Evolutionary conservation across 2,888 invertebrate genomes (phyloP).

Genomic region (Octodonta nipae): DNA sequence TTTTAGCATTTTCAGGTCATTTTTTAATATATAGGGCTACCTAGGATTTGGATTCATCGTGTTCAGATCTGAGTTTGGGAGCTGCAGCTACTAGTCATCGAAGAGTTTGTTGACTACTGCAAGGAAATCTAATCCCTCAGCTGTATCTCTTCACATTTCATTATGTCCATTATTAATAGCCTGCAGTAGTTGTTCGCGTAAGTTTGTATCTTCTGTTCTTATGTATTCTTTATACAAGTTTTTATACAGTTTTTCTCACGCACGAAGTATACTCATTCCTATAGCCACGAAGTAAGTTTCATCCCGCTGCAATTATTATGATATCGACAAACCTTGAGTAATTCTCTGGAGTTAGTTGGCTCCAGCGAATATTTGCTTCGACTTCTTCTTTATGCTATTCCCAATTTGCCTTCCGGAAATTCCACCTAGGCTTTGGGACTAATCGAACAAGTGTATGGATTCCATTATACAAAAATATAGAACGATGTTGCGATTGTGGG

Average conservation of each 20-base stretch:
- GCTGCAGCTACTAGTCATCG: neutral
- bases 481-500: too few species aligned
- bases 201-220: too few species aligned
- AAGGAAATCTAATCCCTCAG: slow-evolving; percentile 1
- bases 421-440: slow-evolving; percentile 1
- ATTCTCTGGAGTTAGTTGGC: slow-evolving; percentile 1
- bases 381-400: too few species aligned
- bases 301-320: neutral
- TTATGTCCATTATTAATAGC: too few species aligned
- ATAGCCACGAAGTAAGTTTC: neutral
- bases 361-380: slow-evolving; percentile 1
- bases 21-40: too few species aligned
- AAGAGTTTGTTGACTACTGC: slow-evolving; percentile 1
- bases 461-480: neutral
- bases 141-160: too few species aligned
- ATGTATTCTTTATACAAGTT: too few species aligned
- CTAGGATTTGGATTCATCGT: too few species aligned
- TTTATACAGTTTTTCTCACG: slow-evolving; percentile 1
- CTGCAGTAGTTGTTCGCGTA: slow-evolving; percentile 1
- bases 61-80: too few species aligned
- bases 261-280: neutral
- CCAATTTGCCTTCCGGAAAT: slow-evolving; percentile 1
- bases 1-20: too few species aligned
- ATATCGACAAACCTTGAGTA: slow-evolving; percentile 1
- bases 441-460: too few species aligned